Percentiles rank a stretch among this genome's conserved stretches.
Conservation (phyloP, 2,797 vertebrate species). For the Muscicapa comitata region DNA sequence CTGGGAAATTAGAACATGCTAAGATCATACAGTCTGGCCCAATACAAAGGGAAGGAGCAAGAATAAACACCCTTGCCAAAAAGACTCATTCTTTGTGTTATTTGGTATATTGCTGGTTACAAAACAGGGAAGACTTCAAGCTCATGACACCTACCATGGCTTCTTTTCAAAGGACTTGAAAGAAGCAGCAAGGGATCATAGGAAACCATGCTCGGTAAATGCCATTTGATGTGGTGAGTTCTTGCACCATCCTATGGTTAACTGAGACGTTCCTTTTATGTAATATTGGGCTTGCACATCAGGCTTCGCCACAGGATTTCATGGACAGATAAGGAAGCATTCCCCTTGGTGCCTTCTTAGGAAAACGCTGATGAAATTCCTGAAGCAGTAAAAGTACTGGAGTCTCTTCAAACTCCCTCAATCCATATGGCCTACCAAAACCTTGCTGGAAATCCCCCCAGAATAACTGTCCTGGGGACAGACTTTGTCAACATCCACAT, state of each 20-base stretch:
- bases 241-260: constrained; percentile 53
- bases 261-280: constrained; percentile 18
- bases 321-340: constrained; percentile 51
- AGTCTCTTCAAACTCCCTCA: not conserved
- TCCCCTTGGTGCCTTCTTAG: not conserved
- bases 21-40: constrained; percentile 5
- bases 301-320: constrained; percentile 29
- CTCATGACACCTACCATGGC: constrained; percentile 50
- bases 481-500: not conserved
- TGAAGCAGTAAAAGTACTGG: constrained; percentile 11
- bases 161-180: constrained; percentile 33
- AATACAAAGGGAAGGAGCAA: constrained; percentile 1
- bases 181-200: not conserved
- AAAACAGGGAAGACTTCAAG: constrained; percentile 27
- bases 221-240: constrained; percentile 59
- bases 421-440: not conserved
- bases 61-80: not conserved
- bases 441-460: constrained; percentile 15
- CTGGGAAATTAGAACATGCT: constrained; percentile 37
- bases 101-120: constrained; percentile 36
- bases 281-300: constrained; percentile 29
- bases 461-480: not conserved
- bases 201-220: not conserved
- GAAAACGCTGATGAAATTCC: constrained; percentile 29
- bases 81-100: constrained; percentile 10